Evolutionary conservation across 30 jellyfish, hydroid and myxozoan genomes (phyloP).

Genomic region (Nemopilema nomurai): DNA sequence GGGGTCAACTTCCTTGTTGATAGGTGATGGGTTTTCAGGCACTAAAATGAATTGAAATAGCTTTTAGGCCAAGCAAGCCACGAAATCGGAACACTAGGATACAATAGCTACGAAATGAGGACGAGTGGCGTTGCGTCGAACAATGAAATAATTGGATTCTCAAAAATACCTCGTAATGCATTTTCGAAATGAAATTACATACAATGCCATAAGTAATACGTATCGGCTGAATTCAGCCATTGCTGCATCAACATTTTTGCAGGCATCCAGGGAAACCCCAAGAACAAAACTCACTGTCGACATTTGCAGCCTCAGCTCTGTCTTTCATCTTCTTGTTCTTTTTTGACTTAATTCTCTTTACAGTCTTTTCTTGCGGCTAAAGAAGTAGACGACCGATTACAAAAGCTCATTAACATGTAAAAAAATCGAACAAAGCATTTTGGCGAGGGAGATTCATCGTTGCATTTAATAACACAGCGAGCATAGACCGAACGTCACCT

Average conservation of each 20-base stretch:
- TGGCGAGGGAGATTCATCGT: too few species aligned
- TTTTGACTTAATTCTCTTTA: slow-evolving; percentile 80
- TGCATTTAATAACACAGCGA: too few species aligned
- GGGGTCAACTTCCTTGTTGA: slow-evolving; percentile 67
- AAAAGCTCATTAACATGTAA: not conserved
- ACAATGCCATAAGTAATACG: too few species aligned
- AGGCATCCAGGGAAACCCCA: too few species aligned
- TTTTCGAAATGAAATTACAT: too few species aligned
- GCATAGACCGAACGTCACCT: not conserved
- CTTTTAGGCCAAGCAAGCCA: too few species aligned
- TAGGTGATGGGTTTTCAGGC: slow-evolving; percentile 77
- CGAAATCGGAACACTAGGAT: too few species aligned
- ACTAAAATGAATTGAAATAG: slow-evolving; percentile 7
- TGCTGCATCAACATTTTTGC: not conserved
- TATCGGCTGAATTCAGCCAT: too few species aligned
- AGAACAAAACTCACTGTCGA: slow-evolving; percentile 58
- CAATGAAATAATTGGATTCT: too few species aligned
- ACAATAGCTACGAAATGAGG: too few species aligned
- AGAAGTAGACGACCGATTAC: not conserved
- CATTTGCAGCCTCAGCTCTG: slow-evolving; percentile 68
- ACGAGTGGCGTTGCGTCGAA: too few species aligned
- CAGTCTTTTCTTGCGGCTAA: slow-evolving; percentile 74
- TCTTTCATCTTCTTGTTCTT: slow-evolving; percentile 76
- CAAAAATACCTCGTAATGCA: too few species aligned
- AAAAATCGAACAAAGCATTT: not conserved